Conservation (phyloP, 1,140 invertebrate species). For the Eubasilissa regina region DNA sequence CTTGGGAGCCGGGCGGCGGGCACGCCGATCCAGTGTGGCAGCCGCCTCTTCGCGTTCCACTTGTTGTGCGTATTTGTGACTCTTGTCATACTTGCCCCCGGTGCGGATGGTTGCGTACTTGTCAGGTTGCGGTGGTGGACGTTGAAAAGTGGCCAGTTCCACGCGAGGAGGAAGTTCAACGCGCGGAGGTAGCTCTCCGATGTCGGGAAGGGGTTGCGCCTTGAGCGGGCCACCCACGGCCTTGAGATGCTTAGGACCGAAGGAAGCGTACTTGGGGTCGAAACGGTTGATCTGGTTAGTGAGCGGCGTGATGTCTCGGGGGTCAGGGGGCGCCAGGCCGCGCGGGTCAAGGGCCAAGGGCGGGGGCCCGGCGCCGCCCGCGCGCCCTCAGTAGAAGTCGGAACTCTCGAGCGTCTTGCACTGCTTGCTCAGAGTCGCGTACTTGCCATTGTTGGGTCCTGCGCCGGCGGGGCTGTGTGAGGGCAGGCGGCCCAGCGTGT, state of each 20-base stretch:
- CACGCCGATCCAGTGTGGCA: slow-evolving; percentile 39
- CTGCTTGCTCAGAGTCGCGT: slow-evolving; percentile 93
- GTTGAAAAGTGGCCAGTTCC: slow-evolving; percentile 65
- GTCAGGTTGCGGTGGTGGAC: slow-evolving; percentile 62
- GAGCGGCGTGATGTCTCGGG: slow-evolving; percentile 63
- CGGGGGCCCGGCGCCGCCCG: slow-evolving; percentile 74
- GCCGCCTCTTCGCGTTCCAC: slow-evolving; percentile 53
- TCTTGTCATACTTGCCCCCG: slow-evolving; percentile 59
- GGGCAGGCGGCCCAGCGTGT: slow-evolving; percentile 72
- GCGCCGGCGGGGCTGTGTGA: slow-evolving; percentile 65
- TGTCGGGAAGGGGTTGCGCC: slow-evolving; percentile 48
- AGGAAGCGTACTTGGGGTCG: slow-evolving; percentile 76
- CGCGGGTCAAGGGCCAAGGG: slow-evolving; percentile 64
- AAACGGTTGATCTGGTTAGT: slow-evolving; percentile 74
- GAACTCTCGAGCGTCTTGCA: slow-evolving; percentile 95
- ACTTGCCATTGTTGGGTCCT: slow-evolving; percentile 83
- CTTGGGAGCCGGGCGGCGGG: slow-evolving; percentile 57
- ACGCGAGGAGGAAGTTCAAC: slow-evolving; percentile 62
- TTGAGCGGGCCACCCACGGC: slow-evolving; percentile 49
- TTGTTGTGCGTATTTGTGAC: slow-evolving; percentile 59
- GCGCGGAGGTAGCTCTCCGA: slow-evolving; percentile 61
- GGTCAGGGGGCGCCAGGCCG: slow-evolving; percentile 60
- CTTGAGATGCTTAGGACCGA: slow-evolving; percentile 74
- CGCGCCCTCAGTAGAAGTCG: slow-evolving; percentile 93
- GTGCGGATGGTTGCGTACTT: slow-evolving; percentile 68